These are phyloP conservation scores for Carassius auratus DNA, from an alignment of 2,113 vertebrate species.

Conservation along the genomic window DNA sequence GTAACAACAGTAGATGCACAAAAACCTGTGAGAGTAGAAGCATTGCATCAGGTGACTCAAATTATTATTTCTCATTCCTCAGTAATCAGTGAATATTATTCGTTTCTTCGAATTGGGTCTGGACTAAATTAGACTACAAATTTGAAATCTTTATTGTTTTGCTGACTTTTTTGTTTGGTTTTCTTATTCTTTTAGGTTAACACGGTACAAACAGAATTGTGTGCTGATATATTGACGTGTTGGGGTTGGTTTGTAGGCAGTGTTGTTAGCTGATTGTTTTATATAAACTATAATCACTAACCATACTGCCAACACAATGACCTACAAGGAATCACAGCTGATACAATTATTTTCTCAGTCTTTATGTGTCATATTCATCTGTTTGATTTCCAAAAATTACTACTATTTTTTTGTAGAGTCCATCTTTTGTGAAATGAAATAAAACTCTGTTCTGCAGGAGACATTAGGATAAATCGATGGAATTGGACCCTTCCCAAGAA, in stretches of 20 bases:
- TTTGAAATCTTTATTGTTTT: background rate
- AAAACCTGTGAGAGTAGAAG: background rate
- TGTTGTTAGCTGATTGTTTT: conserved; percentile 90
- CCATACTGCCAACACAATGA: conserved; percentile 87
- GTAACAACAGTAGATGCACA: conserved; percentile 63
- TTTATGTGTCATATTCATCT: background rate
- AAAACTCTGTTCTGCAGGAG: background rate
- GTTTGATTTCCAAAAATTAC: background rate
- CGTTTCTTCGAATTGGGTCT: background rate
- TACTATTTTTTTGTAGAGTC: no score
- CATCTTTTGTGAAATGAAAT: background rate
- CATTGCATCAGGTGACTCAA: background rate
- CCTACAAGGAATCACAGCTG: conserved; percentile 61
- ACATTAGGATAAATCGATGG: background rate
- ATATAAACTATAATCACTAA: conserved; percentile 80
- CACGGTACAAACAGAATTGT: background rate
- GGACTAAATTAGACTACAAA: background rate
- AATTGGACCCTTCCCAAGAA: background rate
- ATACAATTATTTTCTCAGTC: background rate
- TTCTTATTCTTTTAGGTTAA: background rate
- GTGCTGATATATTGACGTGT: background rate
- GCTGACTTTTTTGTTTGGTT: background rate
- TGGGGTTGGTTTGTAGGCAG: conserved; percentile 89
- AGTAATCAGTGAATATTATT: background rate
- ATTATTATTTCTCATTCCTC: background rate